These are phyloP conservation scores for Haliclystus octoradiatus DNA, from an alignment of 30 jellyfish, hydroid and myxozoan species.

Conservation along the genomic window DNA sequence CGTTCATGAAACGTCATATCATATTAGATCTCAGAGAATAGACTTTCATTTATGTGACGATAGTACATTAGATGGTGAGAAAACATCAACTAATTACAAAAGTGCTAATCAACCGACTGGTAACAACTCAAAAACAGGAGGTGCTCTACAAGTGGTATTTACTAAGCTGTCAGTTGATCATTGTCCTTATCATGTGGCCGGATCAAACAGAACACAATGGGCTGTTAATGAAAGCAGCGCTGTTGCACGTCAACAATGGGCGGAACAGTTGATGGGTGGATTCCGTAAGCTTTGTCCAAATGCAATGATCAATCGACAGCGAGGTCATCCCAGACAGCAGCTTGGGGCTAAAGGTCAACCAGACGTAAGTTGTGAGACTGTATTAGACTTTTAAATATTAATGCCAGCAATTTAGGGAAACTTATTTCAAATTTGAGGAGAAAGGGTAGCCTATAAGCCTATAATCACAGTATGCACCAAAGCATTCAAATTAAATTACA, in stretches of 20 bases:
- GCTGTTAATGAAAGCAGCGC: conserved; percentile 59
- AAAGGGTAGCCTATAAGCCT: too few relatives aligned
- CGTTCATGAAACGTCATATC: conserved; percentile 80
- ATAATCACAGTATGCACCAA: too few relatives aligned
- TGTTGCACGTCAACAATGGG: conserved; percentile 85
- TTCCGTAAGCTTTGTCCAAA: conserved; percentile 22
- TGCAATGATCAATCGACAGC: neutral
- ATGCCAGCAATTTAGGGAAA: too few relatives aligned
- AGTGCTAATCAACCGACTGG: neutral
- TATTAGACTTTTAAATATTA: neutral
- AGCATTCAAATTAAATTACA: too few relatives aligned
- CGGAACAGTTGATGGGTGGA: conserved; percentile 70
- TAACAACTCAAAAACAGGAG: conserved; percentile 46
- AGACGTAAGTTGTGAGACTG: neutral
- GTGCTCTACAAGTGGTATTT: conserved; percentile 74
- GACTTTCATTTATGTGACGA: conserved; percentile 95
- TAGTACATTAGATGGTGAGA: conserved; percentile 45
- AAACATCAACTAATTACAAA: neutral
- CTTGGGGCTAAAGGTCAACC: neutral
- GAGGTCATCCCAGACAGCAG: neutral
- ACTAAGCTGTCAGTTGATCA: conserved; percentile 59
- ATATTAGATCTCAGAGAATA: conserved; percentile 53
- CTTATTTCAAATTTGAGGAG: too few relatives aligned
- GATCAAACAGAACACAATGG: conserved; percentile 37
- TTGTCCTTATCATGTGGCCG: conserved; percentile 93